Base-by-base conservation (phyloP, 2,797 vertebrate genomes). In the Onychomys torridus region DNA sequence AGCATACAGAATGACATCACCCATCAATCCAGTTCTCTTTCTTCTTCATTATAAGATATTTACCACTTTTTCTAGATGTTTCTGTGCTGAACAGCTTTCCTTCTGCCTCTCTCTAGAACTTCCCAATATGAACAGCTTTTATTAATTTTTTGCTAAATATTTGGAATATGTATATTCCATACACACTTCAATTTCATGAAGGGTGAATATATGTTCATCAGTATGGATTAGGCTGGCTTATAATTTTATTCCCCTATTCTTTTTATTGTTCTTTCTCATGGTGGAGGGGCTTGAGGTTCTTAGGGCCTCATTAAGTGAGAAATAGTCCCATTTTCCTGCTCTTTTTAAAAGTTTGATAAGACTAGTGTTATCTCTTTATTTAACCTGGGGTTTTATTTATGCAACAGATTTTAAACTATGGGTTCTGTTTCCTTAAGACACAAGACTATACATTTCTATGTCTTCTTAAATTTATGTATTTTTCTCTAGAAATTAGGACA, bases 351-450 rank as follows among this genome's bases (percentile, higher is more conserved):
- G 29, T 83, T 95, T 90, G 5, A 13, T 83, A 89, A 90, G 73
- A 25, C 19, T 55, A 46, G 46, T 71, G 52, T 40, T 32, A n/a
- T 32, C 65, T 5, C 32, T 37, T 57, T 10, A 93, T 75, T 85
- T 49, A 40, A 65, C 14, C 69, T 17, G 10, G 29, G 43, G 3
- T 61, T 93, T 95, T 79, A 59, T 49, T 89, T 84, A 23, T 14
- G 27, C n/a, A n/a, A 85, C 73, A 14, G 23, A 49, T 93, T 96
- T 95, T 90, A 77, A 43, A 87, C n/a, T 86, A 63, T 23, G 1
- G 23, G 40, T 34, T 92, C 37, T 83, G 19, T 78, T 75, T 86
- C 52, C 43, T 93, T 86, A 92, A 89, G 75, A 76, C 86, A 93
- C 81, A 78, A 11, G 43, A 37, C 29, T 88, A 3, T 40, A 78